A percentile compares a stretch with the other conserved stretches of the same genome.
Conservation (phyloP, 2,888 invertebrate genomes). For the Macrophya annulata region DNA sequence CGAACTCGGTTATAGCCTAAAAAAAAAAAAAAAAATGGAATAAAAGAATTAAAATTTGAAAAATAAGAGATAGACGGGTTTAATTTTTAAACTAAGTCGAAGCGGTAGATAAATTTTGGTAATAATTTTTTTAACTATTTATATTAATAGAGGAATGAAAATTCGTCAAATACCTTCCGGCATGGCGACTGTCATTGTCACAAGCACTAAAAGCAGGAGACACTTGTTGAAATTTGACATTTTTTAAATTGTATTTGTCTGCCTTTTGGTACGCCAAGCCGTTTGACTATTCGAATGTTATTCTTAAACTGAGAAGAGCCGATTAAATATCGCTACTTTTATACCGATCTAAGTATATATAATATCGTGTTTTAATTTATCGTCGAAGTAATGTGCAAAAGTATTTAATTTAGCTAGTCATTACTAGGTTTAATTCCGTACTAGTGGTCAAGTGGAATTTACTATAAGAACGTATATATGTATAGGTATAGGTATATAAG, state of each 20-base stretch:
- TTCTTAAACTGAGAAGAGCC: background rate
- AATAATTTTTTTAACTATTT: background rate
- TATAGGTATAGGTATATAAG: background rate
- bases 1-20: background rate
- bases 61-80: background rate
- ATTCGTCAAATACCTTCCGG: conserved; percentile 30
- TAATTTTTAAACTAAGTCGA: background rate
- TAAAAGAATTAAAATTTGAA: background rate
- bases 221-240: conserved; percentile 60
- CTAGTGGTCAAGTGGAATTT: background rate
- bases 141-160: background rate
- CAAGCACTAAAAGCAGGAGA: conserved; percentile 61
- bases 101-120: background rate
- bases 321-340: conserved; percentile 15
- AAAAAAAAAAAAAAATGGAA: conserved; percentile 6
- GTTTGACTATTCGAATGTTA: background rate
- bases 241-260: background rate
- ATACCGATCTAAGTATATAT: background rate
- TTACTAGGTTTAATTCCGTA: background rate
- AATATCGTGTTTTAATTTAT: no score
- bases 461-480: background rate
- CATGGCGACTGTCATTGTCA: conserved; percentile 57
- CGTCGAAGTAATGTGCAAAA: background rate
- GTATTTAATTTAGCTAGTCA: background rate
- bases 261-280: background rate